Evolutionary conservation across 1,140 invertebrate species (phyloP).

Genomic region (Lamellibrachia luymesi): DNA sequence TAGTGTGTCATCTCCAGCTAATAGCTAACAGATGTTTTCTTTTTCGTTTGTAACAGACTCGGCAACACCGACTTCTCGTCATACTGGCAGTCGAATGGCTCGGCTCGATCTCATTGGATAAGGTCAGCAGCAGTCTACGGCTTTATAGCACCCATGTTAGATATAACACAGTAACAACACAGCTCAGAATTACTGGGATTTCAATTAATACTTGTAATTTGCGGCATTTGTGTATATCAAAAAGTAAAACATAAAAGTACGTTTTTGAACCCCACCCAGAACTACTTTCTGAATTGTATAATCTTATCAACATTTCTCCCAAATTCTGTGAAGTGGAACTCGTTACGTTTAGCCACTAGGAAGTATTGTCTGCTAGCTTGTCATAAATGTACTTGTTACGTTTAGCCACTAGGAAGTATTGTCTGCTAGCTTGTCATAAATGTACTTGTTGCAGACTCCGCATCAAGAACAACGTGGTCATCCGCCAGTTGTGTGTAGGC

Average conservation of each 20-base stretch:
- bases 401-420: background rate
- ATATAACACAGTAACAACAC: background rate
- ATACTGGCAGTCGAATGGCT: slow-evolving; percentile 55
- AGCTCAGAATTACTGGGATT: background rate
- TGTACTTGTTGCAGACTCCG: slow-evolving; percentile 37
- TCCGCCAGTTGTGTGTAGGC: slow-evolving; percentile 46
- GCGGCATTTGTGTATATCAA: no score
- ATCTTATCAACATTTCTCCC: background rate
- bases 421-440: background rate
- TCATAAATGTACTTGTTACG: slow-evolving; percentile 2
- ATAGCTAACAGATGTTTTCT: background rate
- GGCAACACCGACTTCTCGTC: slow-evolving; percentile 39
- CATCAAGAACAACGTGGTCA: slow-evolving; percentile 49
- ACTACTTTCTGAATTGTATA: background rate
- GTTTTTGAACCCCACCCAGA: no score
- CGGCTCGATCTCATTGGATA: slow-evolving; percentile 53
- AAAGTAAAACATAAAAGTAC: no score
- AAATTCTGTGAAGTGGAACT: background rate
- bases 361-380: background rate
- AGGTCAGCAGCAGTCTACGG: slow-evolving; percentile 35
- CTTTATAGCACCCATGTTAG: background rate
- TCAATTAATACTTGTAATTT: no score
- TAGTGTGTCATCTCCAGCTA: background rate
- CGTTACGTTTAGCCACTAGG: background rate
- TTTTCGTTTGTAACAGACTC: background rate